Base-by-base conservation (phyloP, 2,113 vertebrate genomes). In the Hyperopisus bebe region DNA sequence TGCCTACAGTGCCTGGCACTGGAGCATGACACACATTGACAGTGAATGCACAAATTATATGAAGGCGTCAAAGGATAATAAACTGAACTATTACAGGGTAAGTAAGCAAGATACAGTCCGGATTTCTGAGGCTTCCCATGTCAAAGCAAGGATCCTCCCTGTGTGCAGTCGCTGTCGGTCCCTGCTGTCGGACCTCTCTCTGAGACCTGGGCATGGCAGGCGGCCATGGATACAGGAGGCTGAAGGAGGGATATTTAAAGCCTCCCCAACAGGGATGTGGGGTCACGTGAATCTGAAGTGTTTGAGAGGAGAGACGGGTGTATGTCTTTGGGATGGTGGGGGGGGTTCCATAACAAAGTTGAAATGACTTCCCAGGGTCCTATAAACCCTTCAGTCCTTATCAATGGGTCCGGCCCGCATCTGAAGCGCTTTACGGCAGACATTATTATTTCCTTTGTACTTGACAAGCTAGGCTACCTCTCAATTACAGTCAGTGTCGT, bases 381-480 rank as follows among this genome's bases (percentile, higher is more conserved):
- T 17, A 46, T 62, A 94, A 92, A 89, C 91, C 91, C 91, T 88
- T 74, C 91, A 92, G 87, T 31, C 77, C 90, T 94, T 92, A 94
- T 95, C 93, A 91, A 92, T 94, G 92, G 90, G 92, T 92, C 90
- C 91, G 88, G 80, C 87, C 89, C 89, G 91, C 90, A 88, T 89
- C 91, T 92, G 91, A 82, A 91, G 92, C 91, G 90, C 91, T 92
- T 91, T 91, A 92, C 92, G 91, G 94, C 91, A 93, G 92, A 94
- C 95, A 92, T 91, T 55, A 47, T 47, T 84, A 87, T 87, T 42
- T 55, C 90, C 92, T 94, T 92, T 94, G 93, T 89, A 89, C 91
- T 92, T 93, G 93, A 95, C 92, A 93, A 94, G 94, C 91, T 92
- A 91, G 94, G 92, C 92, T 93, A 93, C 93, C 91, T 94, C 92